phyloP scores from a whole-genome alignment of 2,113 vertebrate species.

The Bos indicus region DNA sequence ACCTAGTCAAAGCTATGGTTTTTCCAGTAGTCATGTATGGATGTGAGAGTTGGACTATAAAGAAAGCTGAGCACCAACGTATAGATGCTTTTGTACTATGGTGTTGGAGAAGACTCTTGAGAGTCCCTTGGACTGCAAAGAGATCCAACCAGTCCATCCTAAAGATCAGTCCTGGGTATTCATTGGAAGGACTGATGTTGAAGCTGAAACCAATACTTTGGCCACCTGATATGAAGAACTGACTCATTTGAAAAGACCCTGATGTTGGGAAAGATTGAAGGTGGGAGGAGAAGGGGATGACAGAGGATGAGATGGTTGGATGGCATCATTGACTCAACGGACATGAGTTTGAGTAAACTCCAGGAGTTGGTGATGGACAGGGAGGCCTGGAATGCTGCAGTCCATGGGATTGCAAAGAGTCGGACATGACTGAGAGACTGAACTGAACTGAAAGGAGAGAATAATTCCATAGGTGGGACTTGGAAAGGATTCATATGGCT shows the following conservation, averaged over 20 bases:
- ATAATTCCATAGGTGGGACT: not conserved
- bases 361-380: not conserved
- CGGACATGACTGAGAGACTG: not conserved
- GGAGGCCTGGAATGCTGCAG: not conserved
- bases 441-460: not conserved
- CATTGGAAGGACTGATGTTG: not conserved
- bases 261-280: not conserved
- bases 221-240: not conserved
- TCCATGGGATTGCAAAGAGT: not conserved
- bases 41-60: not conserved
- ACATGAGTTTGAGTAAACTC: not conserved
- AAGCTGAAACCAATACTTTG: not conserved
- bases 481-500: not conserved
- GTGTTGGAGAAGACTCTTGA: not conserved
- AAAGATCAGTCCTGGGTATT: not conserved
- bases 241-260: not conserved
- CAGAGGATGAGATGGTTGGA: not conserved
- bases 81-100: not conserved
- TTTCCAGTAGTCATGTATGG: not conserved
- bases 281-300: not conserved
- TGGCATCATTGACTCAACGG: not conserved
- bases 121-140: not conserved
- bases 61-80: not conserved
- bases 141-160: not conserved
- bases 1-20: not conserved